Conservation (phyloP, 2,888 invertebrate genomes). For the Antheraea yamamai region DNA sequence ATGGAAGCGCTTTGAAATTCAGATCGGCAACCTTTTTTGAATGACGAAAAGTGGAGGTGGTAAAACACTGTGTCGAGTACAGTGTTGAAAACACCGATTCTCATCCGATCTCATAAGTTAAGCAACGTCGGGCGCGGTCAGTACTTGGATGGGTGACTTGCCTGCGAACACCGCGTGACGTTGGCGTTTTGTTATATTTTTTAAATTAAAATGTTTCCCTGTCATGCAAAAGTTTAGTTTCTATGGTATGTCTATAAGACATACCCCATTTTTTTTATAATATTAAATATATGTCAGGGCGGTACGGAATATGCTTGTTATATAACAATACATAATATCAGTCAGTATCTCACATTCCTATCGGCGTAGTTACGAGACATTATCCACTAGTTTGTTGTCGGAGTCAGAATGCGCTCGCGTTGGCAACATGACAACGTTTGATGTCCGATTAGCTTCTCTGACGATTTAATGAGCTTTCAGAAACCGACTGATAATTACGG, state of each 20-base stretch:
- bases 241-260: neutral
- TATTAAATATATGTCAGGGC: neutral
- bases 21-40: no score
- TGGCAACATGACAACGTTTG: slow-evolving; percentile 41
- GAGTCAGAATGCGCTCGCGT: slow-evolving; percentile 35
- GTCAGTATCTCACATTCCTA: slow-evolving; percentile 17
- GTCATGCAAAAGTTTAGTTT: neutral
- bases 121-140: no score
- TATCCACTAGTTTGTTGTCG: slow-evolving; percentile 30
- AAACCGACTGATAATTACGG: slow-evolving; percentile 31
- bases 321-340: neutral
- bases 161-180: slow-evolving; percentile 66
- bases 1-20: no score
- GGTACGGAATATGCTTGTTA: neutral
- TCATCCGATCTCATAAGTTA: no score
- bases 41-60: no score
- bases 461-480: slow-evolving; percentile 32
- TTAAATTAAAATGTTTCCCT: no score
- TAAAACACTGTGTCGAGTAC: no score
- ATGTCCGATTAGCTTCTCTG: slow-evolving; percentile 34
- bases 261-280: neutral
- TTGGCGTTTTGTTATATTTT: slow-evolving; percentile 48
- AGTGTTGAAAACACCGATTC: no score
- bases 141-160: slow-evolving; percentile 22
- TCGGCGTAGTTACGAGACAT: neutral